A percentile compares a stretch with the other conserved stretches of the same genome.
Conservation (phyloP, 2,888 invertebrate genomes). For the Agonum fuliginosum region DNA sequence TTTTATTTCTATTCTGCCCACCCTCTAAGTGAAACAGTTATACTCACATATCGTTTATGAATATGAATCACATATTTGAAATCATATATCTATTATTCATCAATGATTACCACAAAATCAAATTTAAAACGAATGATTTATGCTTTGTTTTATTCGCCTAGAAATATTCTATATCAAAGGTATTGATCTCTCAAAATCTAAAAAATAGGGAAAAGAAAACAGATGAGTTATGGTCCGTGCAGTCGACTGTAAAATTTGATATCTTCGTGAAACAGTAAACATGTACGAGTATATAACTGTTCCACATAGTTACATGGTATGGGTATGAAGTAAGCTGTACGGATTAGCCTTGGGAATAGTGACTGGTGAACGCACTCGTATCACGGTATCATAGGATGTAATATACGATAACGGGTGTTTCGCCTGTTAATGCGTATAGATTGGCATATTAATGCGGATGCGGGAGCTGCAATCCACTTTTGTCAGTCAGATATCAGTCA, state of each 20-base stretch:
- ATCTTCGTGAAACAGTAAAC: constrained; percentile 10
- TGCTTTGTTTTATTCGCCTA: constrained; percentile 24
- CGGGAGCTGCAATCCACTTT: constrained; percentile 61
- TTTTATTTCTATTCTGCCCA: too few relatives aligned
- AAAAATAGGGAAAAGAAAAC: constrained; percentile 31
- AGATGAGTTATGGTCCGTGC: constrained; percentile 31
- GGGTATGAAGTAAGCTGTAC: too few relatives aligned
- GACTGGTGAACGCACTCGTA: constrained; percentile 4
- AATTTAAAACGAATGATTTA: constrained; percentile 24
- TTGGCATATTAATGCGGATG: constrained; percentile 65
- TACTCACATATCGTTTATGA: neutral
- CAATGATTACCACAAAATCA: neutral
- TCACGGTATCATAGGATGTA: constrained; percentile 30
- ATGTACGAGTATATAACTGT: neutral
- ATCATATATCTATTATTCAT: constrained; percentile 6
- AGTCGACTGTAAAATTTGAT: constrained; percentile 37
- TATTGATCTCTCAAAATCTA: constrained; percentile 28
- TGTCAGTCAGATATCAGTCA: constrained; percentile 60
- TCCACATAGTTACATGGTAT: neutral
- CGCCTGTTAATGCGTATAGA: constrained; percentile 64
- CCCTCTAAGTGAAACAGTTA: too few relatives aligned
- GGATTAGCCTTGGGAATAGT: too few relatives aligned
- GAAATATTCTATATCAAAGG: constrained; percentile 31
- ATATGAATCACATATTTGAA: constrained; percentile 5
- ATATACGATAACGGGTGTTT: constrained; percentile 62